Evolutionary conservation across 1,140 invertebrate genomes (phyloP), one percentile per base, ranked within the genome.

Genomic region (Drosophila jambulina): DNA sequence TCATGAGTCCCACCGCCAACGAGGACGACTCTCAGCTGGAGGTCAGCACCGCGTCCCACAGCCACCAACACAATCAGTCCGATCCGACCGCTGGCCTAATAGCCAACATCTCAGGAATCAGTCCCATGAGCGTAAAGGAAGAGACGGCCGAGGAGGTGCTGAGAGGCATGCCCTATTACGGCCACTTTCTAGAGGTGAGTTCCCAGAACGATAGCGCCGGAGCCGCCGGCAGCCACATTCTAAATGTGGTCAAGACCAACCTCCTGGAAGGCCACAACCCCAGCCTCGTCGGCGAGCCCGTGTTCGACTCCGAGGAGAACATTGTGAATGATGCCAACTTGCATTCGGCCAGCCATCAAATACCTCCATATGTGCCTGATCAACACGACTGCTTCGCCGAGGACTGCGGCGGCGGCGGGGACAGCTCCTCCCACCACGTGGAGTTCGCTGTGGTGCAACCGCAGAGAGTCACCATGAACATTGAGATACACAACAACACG

Each of bases 241-340:
- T 79, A 15, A 80, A 80, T 68, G 76, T 45, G 57, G 65, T 56
- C 53, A 56, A 79, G 23, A 8, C 61, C 17, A 82, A 62, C 58
- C 77, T 78, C 40, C 64, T 70, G 23, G 74, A 72, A 19, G 60
- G 36, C 48, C 43, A 63, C 27, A 67, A 42, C 7, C 57, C 78
- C 17, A 76, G 32, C 53, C 53, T 56, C 21, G 53, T 38, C 53
- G 34, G 34, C 40, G 85, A 91, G 48, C 64, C 72, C 43, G 76
- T 82, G 17, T 87, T 88, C 61, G 90, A 82, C 65, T 80, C 78
- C 32, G 82, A 91, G 53, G 81, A 91, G n/a, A 90, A 83, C 38
- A 91, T 90, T 76, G 82, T 91, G 13, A 81, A 91, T 43, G 91
- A 92, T 80, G 91, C 92, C 23, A 93, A 93, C 74, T 65, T 93